Evolutionary conservation across 2,888 invertebrate species (phyloP), one percentile per base, ranked within the genome.

Genomic region (Alentia gelatinosa): DNA sequence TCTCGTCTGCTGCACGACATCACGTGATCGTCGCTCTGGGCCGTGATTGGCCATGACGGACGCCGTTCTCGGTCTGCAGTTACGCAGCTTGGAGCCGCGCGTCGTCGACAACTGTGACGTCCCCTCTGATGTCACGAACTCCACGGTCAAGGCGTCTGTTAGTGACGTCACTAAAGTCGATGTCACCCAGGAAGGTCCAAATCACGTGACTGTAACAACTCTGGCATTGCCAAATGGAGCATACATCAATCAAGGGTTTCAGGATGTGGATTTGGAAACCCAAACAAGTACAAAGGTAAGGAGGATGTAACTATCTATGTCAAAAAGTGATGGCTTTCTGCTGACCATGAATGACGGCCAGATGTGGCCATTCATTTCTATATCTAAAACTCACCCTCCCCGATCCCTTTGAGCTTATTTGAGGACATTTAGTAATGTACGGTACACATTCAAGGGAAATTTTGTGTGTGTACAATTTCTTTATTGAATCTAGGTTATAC

Each of bases 251-350:
- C 79, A 37, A 15, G 79, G 37, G 15, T 79, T 79, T 26, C 37
- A 79, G n/a, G 79, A 35, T 79, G 79, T 79, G 15, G 79, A 79
- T 39, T 79, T 79, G 79, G 79, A 79, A 1, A 79, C 39, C 4
- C 37, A 35, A 1, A 4, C 79, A 19, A 1, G 39, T 35, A 30
- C 1, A 26, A 68, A 68, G 68, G 68, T 68, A 63, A 4, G 9
- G 15, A 23, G 9, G 9, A 15, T 42, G 15, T 42, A 7, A 19
- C n/a, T 5, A 15, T 5, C n/a, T 23, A 63, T 63, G 9, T n/a
- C 5, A 23, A 4, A 63, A 4, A 4, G 9, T 15, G 63, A 63
- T n/a, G n/a, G n/a, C n/a, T n/a, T n/a, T 63, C 47, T 42, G 15
- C 47, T 42, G 9, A 63, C 63, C 9, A n/a, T 12, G 12, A 19